Evolutionary conservation across 2,113 vertebrate species (phyloP), one percentile per base, ranked within the genome.

Genomic region (Hippocampus abdominalis): DNA sequence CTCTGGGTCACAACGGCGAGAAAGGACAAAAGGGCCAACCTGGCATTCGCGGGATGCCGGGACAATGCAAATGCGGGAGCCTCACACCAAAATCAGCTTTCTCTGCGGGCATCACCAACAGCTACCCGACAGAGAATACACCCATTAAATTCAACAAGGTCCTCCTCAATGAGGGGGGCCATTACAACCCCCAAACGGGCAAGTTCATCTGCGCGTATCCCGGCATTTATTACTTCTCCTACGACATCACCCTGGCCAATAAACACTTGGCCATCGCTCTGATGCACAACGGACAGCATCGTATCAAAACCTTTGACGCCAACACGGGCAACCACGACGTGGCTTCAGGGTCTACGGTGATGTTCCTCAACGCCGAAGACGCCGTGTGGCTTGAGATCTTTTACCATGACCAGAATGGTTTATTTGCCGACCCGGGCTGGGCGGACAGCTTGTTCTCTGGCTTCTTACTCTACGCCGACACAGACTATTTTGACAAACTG

Each of bases 371-470:
- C 83, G 93, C 96, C 42, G 97, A 98, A 73, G 97, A 99, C 0
- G 95, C 98, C 84, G 96, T 99, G 27, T 99, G 97, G 97, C 89
- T 99, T 87, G 95, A 99, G 83, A 98, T 99, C 84, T 99, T 99
- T 89, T 98, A 92, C 75, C 80, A 88, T 0, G 97, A 98, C 83
- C 97, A 99, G 82, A 99, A 99, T 0, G 97, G 97, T 54, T 92
- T 99, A 74, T 99, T 99, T 88, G 91, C 95, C 3, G 97, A 99
- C 78, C 93, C 95, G 0, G 93, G 94, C 0, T 98, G 96, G 96
- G 92, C 96, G 18, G 97, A 99, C 86, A 98, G 96, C 77, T 91
- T 99, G 69, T 99, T 98, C 88, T 98, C 97, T 1, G 97, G 97
- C 40, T 99, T 99, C 83, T 94, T 99, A 15, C 89, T 99, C 10